phyloP scores from a whole-genome alignment of 1,140 invertebrate genomes.

The fruit fly (Drosophila melanogaster) region Release_6_plus_ISO1_MT NC_004354.4:1454001-1454500 shows the following conservation, averaged over 20 bases:
- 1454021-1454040: conserved; percentile 84
- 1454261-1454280: no score
- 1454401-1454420: not conserved
- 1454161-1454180: no score
- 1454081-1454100: conserved; percentile 3
- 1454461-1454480: no score
- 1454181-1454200: no score
- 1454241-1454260: no score
- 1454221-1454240: no score
- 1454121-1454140: not conserved
- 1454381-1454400: no score
- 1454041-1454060: conserved; percentile 85
- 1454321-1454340: not conserved
- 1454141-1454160: no score
- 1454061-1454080: conserved; percentile 63
- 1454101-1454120: not conserved
- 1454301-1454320: not conserved
- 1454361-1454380: not conserved
- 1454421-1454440: not conserved
- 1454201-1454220: no score
- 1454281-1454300: not conserved
- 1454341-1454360: not conserved
- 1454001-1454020: conserved; percentile 67
- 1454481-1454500: no score
- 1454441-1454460: no score